Evolutionary conservation across 35 echinoderm and acorn worm genomes (phyloP).

Genomic region (Eucidaris tribuloides): DNA sequence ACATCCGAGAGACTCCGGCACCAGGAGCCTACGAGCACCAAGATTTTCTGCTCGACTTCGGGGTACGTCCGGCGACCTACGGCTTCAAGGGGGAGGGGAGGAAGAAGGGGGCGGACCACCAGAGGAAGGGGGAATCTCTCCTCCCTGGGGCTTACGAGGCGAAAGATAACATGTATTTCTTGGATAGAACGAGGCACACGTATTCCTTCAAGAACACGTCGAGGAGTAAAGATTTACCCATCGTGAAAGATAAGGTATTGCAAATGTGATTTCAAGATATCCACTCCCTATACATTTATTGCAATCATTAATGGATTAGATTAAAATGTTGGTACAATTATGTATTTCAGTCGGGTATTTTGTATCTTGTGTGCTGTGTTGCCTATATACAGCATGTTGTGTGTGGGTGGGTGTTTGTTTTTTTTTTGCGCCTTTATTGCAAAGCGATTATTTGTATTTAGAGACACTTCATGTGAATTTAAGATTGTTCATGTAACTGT

Average conservation of each 20-base stretch:
- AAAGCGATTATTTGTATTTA: too few relatives aligned
- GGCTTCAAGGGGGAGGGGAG: conserved; percentile 92
- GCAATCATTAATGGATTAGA: too few relatives aligned
- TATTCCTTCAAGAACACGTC: conserved; percentile 91
- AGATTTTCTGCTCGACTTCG: conserved; percentile 76
- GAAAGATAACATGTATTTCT: conserved; percentile 57
- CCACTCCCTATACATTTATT: background rate
- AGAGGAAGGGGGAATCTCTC: conserved; percentile 55
- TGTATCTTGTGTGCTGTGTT: too few relatives aligned
- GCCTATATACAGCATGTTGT: too few relatives aligned
- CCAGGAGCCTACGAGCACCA: conserved; percentile 83
- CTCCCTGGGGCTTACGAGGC: conserved; percentile 90
- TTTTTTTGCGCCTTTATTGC: too few relatives aligned
- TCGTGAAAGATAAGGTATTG: conserved; percentile 95
- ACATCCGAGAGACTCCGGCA: conserved; percentile 89
- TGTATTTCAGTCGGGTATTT: too few relatives aligned
- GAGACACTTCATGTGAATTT: too few relatives aligned
- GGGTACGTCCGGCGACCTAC: conserved; percentile 77
- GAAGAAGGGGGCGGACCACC: conserved; percentile 57
- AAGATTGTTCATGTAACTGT: too few relatives aligned
- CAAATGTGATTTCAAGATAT: too few relatives aligned
- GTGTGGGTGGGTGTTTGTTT: too few relatives aligned
- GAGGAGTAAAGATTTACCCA: conserved; percentile 48
- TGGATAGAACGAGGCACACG: conserved; percentile 62
- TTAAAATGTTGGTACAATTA: too few relatives aligned